Evolutionary conservation across 1,140 invertebrate species (phyloP), one percentile per base, ranked within the genome.

Genomic region (Tetramorium simillimum): DNA sequence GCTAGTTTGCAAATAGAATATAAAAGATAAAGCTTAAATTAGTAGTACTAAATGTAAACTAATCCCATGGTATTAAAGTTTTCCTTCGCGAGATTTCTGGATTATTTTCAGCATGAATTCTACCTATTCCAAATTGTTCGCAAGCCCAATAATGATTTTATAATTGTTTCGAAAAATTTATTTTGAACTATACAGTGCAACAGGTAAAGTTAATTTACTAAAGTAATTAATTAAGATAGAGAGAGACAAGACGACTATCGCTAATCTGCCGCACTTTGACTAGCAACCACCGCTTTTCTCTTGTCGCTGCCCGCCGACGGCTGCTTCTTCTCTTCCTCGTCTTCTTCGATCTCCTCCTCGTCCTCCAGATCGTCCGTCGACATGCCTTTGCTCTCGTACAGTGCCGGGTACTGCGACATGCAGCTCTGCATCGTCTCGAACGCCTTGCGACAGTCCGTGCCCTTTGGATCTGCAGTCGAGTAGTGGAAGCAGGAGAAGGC

Each of bases 401-500:
- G 95, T 10, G 97, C 97, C 0, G 99, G 99, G 96, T 98, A 99
- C 80, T 97, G 95, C 3, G 96, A 94, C 97, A 99, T 99, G 93
- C 99, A 99, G n/a, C 97, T 96, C 92, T 99, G 98, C 98, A 99
- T 99, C 51, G 96, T 96, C 93, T 97, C 97, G 95, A 99, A 99
- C 77, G 97, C 96, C 85, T 99, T 97, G 91, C 97, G 97, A 94
- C 99, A 99, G 90, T 99, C 98, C 43, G 97, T 97, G 24, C 98
- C 98, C 94, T 98, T 98, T 0, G 97, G 97, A 6, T 98, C 97
- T 7, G 96, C 96, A 21, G 94, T 95, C 77, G 97, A 98, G 91
- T 98, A 98, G 95, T 99, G 98, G 94, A 99, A 99, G 95, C 99
- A 99, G 24, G 98, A 97, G 94, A 99, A 99, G 0, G 99, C 98